A percentile compares a stretch with the other conserved stretches of the same genome.
These are phyloP conservation scores for Brachypterus glaber DNA, from an alignment of 2,888 invertebrate genomes.

Conservation along the genomic window DNA sequence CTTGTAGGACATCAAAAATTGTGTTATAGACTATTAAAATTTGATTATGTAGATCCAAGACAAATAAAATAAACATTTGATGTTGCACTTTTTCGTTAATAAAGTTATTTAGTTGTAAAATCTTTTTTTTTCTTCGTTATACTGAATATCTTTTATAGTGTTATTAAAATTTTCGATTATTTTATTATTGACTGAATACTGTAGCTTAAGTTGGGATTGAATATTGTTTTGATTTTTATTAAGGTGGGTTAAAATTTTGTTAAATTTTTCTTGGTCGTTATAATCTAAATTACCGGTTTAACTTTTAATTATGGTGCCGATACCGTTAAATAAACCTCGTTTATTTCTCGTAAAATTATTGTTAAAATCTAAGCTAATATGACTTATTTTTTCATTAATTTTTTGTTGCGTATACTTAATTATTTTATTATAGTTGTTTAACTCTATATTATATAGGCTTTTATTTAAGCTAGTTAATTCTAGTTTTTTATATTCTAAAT, in stretches of 20 bases:
- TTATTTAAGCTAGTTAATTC: too few species aligned
- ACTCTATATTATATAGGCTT: too few species aligned
- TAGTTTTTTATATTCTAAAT: too few species aligned
- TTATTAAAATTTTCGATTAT: conserved; percentile 12
- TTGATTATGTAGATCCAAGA: conserved; percentile 12
- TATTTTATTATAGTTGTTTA: background rate
- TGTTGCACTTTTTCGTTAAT: conserved; percentile 1
- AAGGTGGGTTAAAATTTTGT: conserved; percentile 7
- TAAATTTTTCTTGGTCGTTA: conserved; percentile 6
- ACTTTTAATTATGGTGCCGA: conserved; percentile 6
- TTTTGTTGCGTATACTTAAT: background rate
- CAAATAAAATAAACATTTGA: conserved; percentile 11
- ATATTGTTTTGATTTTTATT: conserved; percentile 3
- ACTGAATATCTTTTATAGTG: conserved; percentile 7
- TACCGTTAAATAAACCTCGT: background rate
- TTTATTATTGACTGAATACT: conserved; percentile 6
- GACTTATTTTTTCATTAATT: background rate
- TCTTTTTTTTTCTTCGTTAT: conserved; percentile 9
- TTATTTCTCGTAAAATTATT: conserved; percentile 3
- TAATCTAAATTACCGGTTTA: conserved; percentile 10
- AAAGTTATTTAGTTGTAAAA: background rate
- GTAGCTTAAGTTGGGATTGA: conserved; percentile 6
- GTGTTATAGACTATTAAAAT: conserved; percentile 10
- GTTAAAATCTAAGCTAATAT: background rate
- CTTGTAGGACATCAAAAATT: conserved; percentile 6